A percentile compares a stretch with the other conserved stretches of the same genome.
phyloP scores from a whole-genome alignment of 2,113 vertebrate genomes.

The Muscicapa adusta region DNA sequence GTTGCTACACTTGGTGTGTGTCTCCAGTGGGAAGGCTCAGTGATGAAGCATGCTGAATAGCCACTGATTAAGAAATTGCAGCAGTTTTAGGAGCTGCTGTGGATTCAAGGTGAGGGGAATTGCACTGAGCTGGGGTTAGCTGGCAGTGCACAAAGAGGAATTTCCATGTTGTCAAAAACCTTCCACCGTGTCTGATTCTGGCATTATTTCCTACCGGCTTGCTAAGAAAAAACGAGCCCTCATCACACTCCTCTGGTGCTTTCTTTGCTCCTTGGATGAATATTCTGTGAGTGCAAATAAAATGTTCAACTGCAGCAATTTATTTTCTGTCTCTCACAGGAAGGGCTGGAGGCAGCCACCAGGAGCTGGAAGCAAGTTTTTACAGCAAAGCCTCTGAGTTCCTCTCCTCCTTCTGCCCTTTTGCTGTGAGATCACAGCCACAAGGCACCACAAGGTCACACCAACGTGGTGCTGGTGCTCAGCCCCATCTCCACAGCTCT shows the following conservation, averaged over 20 bases:
- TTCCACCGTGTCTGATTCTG: background rate
- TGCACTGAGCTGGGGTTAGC: background rate
- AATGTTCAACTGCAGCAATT: constrained; percentile 3
- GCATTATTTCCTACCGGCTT: constrained; percentile 15
- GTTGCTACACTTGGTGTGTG: background rate
- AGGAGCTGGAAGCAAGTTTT: background rate
- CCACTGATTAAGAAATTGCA: constrained; percentile 26
- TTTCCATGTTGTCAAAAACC: constrained; percentile 48
- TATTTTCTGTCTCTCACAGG: constrained; percentile 12
- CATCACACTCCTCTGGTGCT: background rate
- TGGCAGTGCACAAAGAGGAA: background rate
- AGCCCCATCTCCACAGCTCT: background rate
- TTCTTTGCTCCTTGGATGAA: constrained; percentile 34
- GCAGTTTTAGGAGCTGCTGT: background rate
- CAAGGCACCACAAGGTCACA: background rate
- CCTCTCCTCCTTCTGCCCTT: background rate
- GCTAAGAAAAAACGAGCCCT: constrained; percentile 12
- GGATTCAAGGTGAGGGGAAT: constrained; percentile 34
- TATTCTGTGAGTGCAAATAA: constrained; percentile 44
- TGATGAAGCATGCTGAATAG: background rate
- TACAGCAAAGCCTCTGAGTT: background rate
- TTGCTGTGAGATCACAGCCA: background rate
- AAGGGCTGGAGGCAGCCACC: background rate
- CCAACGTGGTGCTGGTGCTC: background rate
- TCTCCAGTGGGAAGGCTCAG: background rate